phyloP scores from a whole-genome alignment of 2,113 vertebrate genomes.

The Arothron firmamentum region DNA sequence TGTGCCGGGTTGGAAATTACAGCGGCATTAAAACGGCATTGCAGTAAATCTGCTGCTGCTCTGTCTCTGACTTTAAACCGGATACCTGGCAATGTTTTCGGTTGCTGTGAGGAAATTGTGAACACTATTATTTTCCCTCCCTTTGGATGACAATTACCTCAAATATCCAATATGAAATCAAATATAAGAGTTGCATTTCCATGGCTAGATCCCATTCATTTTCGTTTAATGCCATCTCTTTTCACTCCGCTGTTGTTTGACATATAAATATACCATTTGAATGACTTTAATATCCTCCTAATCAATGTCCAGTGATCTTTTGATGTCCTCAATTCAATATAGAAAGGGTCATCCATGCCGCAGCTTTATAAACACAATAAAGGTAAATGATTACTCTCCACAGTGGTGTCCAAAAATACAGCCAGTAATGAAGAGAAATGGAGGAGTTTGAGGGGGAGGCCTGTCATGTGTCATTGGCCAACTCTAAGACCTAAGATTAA shows the following conservation, averaged over 20 bases:
- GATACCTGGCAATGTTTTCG: conserved; percentile 11
- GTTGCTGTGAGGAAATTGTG: conserved; percentile 25
- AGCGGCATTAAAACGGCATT: conserved; percentile 32
- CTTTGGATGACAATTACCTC: conserved; percentile 38
- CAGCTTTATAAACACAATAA: conserved; percentile 90
- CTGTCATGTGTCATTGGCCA: conserved; percentile 79
- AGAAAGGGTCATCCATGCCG: conserved; percentile 80
- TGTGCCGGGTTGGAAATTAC: conserved; percentile 48
- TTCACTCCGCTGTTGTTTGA: conserved; percentile 85
- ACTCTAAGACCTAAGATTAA: conserved; percentile 74
- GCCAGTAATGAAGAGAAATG: conserved; percentile 81
- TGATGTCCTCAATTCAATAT: conserved; percentile 91
- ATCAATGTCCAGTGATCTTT: conserved; percentile 99
- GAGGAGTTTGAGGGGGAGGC: conserved; percentile 69
- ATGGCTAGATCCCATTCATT: conserved; percentile 49
- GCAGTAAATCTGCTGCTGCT: conserved; percentile 52
- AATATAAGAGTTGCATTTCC: conserved; percentile 36
- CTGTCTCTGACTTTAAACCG: conserved; percentile 38
- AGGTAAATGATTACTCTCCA: conserved; percentile 81
- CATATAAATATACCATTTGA: conserved; percentile 93
- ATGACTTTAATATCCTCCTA: conserved; percentile 96
- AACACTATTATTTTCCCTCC: conserved; percentile 21
- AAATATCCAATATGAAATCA: conserved; percentile 44
- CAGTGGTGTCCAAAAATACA: conserved; percentile 74
- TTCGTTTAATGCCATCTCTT: conserved; percentile 68